Conservation (phyloP, 2,797 vertebrate species). For the Urocyon cinereoargenteus region DNA sequence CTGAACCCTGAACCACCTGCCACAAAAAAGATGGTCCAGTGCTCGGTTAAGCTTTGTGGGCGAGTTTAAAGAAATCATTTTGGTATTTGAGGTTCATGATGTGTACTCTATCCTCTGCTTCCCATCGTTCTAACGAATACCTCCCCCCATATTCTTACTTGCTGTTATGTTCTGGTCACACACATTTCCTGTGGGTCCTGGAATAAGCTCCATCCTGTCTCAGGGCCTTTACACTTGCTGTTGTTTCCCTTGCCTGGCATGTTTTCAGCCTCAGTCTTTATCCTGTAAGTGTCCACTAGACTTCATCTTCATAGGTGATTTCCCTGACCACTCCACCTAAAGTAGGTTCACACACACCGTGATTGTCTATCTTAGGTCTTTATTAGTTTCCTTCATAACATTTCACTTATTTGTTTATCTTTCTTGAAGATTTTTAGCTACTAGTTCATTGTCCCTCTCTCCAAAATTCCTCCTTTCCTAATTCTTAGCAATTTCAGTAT, state of each 20-base stretch:
- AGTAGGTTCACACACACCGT: not conserved
- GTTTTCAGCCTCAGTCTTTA: not conserved
- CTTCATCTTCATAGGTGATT: not conserved
- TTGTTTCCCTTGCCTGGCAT: not conserved
- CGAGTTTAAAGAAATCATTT: not conserved
- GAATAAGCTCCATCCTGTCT: not conserved
- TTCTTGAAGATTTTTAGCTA: not conserved
- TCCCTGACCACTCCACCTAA: not conserved
- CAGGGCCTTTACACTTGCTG: not conserved
- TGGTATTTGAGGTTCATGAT: no score
- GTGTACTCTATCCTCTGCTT: not conserved
- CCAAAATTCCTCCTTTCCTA: not conserved
- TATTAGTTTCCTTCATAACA: not conserved
- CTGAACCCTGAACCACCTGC: not conserved
- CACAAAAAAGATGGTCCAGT: accelerated
- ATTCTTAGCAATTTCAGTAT: not conserved
- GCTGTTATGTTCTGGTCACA: not conserved
- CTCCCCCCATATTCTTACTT: not conserved
- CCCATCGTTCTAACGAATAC: not conserved
- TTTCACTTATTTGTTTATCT: not conserved
- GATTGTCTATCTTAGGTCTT: not conserved
- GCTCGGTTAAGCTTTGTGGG: not conserved
- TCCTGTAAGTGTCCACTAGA: not conserved
- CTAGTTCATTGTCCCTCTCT: not conserved
- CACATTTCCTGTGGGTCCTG: not conserved